Conservation (phyloP, 2,113 vertebrate species). For the Lophotis ruficrista region DNA sequence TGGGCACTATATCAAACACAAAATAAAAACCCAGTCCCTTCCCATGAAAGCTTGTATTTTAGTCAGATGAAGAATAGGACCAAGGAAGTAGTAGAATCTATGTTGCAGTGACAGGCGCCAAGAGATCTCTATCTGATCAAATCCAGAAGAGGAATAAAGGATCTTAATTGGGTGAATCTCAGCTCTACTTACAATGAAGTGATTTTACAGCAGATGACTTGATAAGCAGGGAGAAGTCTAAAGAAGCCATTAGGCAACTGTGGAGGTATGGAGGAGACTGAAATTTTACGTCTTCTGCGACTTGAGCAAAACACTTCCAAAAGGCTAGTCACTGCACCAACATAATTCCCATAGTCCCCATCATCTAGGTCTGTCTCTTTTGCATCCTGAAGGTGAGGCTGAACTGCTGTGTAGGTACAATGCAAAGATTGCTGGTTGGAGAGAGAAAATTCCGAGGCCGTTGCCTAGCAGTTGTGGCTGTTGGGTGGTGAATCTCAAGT, state of each 20-base stretch:
- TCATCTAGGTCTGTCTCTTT: neutral
- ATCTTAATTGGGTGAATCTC: neutral
- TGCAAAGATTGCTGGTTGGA: neutral
- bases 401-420: neutral
- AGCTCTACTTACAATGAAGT: neutral
- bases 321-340: neutral
- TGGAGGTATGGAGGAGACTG: neutral
- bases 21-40: neutral
- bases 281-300: rapidly evolving
- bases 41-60: neutral
- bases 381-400: neutral
- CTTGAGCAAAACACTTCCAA: neutral
- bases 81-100: neutral
- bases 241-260: neutral
- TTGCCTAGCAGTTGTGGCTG: neutral
- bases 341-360: rapidly evolving
- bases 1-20: neutral
- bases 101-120: neutral
- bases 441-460: neutral
- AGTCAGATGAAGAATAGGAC: neutral
- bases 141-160: neutral
- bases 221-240: neutral
- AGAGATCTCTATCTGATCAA: neutral
- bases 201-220: neutral
- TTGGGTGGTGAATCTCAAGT: neutral